Evolutionary conservation across 2,797 vertebrate species (phyloP).

Genomic region (Hydrophis major): DNA sequence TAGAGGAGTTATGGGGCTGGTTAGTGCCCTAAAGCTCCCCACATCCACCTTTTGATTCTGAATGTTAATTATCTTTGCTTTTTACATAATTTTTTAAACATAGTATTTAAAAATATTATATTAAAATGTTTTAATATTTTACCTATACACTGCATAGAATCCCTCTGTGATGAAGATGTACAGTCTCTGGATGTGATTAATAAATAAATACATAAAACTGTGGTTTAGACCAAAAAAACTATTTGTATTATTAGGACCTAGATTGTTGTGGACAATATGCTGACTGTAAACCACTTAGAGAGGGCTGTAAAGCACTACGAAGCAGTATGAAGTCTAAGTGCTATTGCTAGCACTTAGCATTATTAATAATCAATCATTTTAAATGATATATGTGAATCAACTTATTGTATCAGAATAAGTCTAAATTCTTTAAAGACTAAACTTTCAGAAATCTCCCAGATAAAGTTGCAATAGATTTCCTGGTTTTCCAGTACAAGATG

Average conservation of each 20-base stretch:
- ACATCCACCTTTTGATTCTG: background rate
- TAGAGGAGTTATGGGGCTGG: background rate
- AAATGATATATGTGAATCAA: background rate
- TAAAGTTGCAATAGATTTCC: background rate
- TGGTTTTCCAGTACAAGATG: background rate
- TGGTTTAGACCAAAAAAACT: background rate
- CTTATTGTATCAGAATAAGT: background rate
- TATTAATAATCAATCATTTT: background rate
- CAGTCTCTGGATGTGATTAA: background rate
- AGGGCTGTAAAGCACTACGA: no score
- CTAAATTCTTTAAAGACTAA: background rate
- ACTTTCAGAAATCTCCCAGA: background rate
- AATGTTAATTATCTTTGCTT: background rate
- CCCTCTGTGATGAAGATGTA: background rate
- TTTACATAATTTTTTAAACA: background rate
- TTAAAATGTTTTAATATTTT: background rate
- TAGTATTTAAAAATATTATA: background rate
- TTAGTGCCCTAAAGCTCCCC: background rate
- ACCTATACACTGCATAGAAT: background rate
- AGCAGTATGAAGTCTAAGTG: background rate
- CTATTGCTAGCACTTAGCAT: background rate
- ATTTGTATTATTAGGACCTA: background rate
- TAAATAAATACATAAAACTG: background rate
- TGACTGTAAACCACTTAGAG: background rate
- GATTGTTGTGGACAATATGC: background rate